These are phyloP conservation scores for Nothura maculosa DNA, from an alignment of 2,797 vertebrate genomes.

Conservation along the genomic window DNA sequence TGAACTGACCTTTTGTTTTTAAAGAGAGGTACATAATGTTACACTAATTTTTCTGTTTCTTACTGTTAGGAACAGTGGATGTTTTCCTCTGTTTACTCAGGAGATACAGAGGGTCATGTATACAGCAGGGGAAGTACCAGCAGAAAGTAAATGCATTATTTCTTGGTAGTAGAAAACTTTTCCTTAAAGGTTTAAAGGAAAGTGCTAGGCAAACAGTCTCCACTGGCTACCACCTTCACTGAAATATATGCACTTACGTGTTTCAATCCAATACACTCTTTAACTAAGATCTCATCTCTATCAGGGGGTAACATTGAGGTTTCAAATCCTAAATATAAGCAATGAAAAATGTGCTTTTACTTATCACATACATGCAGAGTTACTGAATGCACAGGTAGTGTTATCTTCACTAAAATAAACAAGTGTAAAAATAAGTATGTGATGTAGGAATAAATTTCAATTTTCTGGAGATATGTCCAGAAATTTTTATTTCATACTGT, in stretches of 20 bases:
- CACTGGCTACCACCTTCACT: neutral
- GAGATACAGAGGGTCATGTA: neutral
- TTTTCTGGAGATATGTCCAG: neutral
- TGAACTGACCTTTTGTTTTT: neutral
- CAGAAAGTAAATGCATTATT: neutral
- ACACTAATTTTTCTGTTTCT: neutral
- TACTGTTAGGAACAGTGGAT: neutral
- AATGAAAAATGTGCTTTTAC: neutral
- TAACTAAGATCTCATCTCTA: neutral
- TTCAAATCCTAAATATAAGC: neutral
- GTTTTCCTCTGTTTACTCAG: neutral
- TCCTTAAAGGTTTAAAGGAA: neutral
- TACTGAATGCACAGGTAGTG: neutral
- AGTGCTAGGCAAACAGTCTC: neutral
- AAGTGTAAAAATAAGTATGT: neutral
- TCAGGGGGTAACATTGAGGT: neutral
- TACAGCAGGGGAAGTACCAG: neutral
- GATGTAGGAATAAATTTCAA: neutral
- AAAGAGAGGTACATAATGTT: neutral
- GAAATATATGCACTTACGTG: neutral
- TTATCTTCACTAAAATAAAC: neutral
- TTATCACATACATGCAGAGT: neutral
- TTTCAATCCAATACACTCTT: neutral
- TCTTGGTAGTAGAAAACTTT: neutral
- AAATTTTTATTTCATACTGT: neutral